Evolutionary conservation across 2,888 invertebrate genomes (phyloP), one percentile per base, ranked within the genome.

Genomic region (Allolobophora icterica): DNA sequence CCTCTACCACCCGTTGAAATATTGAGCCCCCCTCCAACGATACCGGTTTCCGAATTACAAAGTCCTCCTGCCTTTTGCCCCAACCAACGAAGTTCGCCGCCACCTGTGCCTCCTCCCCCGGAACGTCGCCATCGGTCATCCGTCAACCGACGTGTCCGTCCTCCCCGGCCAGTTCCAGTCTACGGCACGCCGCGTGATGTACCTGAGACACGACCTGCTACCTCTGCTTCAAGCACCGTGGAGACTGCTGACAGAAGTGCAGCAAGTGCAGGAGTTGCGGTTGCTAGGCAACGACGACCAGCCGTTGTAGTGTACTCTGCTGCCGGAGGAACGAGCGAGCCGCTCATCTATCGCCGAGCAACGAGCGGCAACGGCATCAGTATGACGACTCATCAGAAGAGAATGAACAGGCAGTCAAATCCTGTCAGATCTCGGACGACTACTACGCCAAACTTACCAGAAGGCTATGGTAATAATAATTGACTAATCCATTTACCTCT

Each of bases 401-500:
- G 87, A 15, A 87, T 33, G 21, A 87, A 87, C 87, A 87, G 87
- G 38, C 87, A 34, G 34, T 38, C 34, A 1, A 87, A 87, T 35
- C 35, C 87, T 8, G 87, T 87, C 35, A 87, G 87, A 34, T 38
- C 87, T 35, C 17, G 87, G 15, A 34, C 87, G 21, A 87, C 87
- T 17, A 87, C 87, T 0, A 38, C 38, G 17, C 0, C 87, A 19
- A 34, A 38, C 87, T 24, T 87, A 17, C 87, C 87, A 87, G 87
- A 87, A 0, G 87, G 87, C 1, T 87, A 87, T 87, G 87, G 87
- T 87, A 87, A 35, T n/a, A n/a, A n/a, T 71, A n/a, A n/a, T n/a
- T n/a, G n/a, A 30, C n/a, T 8, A n/a, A 52, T 52, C 42, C 52
- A 52, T 24, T 52, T 52, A 24, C 52, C 52, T 52, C 1, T 52